These are phyloP conservation scores for Ypsolopha scabrella DNA, from an alignment of 2,888 invertebrate species.

Conservation along the genomic window DNA sequence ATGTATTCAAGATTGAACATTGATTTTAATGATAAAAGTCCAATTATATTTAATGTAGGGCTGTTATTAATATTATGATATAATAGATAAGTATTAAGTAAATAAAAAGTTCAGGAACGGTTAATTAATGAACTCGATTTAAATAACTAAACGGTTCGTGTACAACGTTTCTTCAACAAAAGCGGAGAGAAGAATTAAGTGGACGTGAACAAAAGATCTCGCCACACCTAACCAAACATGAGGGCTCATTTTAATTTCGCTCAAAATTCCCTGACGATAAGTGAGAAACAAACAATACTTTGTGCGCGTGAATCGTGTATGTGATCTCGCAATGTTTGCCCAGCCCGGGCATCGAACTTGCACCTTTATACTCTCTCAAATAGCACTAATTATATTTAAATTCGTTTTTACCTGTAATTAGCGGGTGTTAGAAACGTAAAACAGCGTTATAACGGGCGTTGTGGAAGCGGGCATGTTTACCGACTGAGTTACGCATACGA, in stretches of 20 bases:
- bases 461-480: conserved; percentile 27
- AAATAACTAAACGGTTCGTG: no score
- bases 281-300: conserved; percentile 36
- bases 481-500: conserved; percentile 28
- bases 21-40: no score
- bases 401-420: conserved; percentile 64
- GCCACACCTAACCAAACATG: no score
- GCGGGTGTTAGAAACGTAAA: conserved; percentile 60
- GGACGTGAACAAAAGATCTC: no score
- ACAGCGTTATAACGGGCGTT: conserved; percentile 33
- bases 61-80: not conserved
- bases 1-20: no score
- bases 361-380: conserved; percentile 49
- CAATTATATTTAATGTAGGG: not conserved
- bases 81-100: no score
- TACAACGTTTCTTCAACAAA: no score
- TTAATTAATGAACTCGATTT: no score
- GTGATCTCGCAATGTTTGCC: not conserved
- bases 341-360: conserved; percentile 44
- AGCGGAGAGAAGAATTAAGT: no score
- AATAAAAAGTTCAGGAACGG: no score
- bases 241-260: conserved; percentile 15
- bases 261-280: conserved; percentile 12
- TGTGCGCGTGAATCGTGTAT: conserved; percentile 18
- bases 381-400: conserved; percentile 60